A percentile compares a stretch with the other conserved stretches of the same genome.
phyloP scores from a whole-genome alignment of 1,140 invertebrate species.

The Pseudomyrmex gracilis region DNA sequence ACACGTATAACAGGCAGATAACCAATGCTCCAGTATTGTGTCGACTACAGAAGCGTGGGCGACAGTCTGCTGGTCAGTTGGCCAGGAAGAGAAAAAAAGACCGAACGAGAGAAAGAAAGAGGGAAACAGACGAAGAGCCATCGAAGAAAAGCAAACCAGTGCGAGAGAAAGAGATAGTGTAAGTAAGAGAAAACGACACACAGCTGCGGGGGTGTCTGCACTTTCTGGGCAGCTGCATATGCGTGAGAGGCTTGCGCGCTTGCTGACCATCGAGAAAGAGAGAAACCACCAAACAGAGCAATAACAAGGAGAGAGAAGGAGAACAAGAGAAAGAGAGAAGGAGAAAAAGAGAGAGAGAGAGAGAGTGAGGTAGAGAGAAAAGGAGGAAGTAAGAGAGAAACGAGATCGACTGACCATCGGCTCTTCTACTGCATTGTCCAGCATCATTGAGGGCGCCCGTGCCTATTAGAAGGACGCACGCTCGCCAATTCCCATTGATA shows the following conservation, averaged over 20 bases:
- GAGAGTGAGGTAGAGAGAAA: not conserved
- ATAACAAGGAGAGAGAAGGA: slow-evolving; percentile 11
- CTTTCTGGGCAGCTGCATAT: slow-evolving; percentile 61
- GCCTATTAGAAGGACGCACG: slow-evolving; percentile 76
- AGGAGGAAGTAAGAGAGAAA: slow-evolving; percentile 23
- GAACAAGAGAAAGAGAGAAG: slow-evolving; percentile 15
- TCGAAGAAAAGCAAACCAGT: not conserved
- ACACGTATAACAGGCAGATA: slow-evolving; percentile 57
- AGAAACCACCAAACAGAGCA: slow-evolving; percentile 1
- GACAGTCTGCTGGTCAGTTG: slow-evolving; percentile 58
- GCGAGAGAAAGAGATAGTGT: not conserved
- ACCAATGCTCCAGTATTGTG: slow-evolving; percentile 64
- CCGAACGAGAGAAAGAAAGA: not conserved
- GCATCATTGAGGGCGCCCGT: slow-evolving; percentile 56
- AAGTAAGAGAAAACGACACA: slow-evolving; percentile 23
- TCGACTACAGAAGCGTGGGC: slow-evolving; percentile 54
- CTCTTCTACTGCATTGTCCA: slow-evolving; percentile 73
- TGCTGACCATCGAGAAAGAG: slow-evolving; percentile 52
- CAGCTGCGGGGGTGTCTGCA: slow-evolving; percentile 74
- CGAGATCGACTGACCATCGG: slow-evolving; percentile 74
- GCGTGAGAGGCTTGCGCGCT: slow-evolving; percentile 16
- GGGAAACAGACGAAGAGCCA: slow-evolving; percentile 5
- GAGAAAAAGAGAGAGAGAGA: not conserved
- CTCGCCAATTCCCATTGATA: slow-evolving; percentile 79
- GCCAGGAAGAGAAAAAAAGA: slow-evolving; percentile 34